Evolutionary conservation across 2,113 vertebrate genomes (phyloP), one percentile per base, ranked within the genome.

Genomic region (Cichladusa arquata): DNA sequence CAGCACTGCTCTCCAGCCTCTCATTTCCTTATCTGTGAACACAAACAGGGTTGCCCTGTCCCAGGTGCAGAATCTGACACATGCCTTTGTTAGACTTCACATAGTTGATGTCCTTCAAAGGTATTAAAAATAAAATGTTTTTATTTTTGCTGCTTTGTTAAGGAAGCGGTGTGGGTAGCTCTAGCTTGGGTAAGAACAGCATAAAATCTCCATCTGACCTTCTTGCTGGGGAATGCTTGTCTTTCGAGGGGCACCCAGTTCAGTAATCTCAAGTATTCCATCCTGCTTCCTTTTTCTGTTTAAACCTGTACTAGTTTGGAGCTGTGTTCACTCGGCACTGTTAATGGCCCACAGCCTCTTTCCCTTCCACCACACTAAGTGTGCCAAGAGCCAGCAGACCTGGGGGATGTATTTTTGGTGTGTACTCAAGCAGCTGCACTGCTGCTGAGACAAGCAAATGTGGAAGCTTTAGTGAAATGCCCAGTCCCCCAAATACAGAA

Each of bases 361-460:
- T 81, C 44, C 65, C 42, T 58, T 92, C 61, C 26, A 48, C n/a
- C 31, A 8, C 0, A 0, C 10, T 36, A 14, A n/a, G 56, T 15
- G 16, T 53, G 40, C 36, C 0, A 7, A 61, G 57, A 69, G 40
- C 60, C 73, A 0, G 0, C 18, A 6, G 77, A 47, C 42, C 23
- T 57, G 54, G 18, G 36, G 8, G 42, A 11, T 79, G 29, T 69
- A 44, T 73, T 93, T 80, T 73, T 88, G 79, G 53, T 79, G 81
- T 67, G 34, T 60, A 6, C 22, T 64, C 14, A 18, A 87, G 82
- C 95, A 92, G 80, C 91, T 94, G 90, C 33, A 13, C 47, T 88
- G 64, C 64, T 90, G 71, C 71, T 62, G 67, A 94, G 77, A 58
- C 19, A 38, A 87, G 53, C 70, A 69, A 86, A 87, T 34, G n/a